A percentile compares a stretch with the other conserved stretches of the same genome.
These are phyloP conservation scores for Odontophorus gujanensis DNA, from an alignment of 2,113 vertebrate species.

Conservation along the genomic window DNA sequence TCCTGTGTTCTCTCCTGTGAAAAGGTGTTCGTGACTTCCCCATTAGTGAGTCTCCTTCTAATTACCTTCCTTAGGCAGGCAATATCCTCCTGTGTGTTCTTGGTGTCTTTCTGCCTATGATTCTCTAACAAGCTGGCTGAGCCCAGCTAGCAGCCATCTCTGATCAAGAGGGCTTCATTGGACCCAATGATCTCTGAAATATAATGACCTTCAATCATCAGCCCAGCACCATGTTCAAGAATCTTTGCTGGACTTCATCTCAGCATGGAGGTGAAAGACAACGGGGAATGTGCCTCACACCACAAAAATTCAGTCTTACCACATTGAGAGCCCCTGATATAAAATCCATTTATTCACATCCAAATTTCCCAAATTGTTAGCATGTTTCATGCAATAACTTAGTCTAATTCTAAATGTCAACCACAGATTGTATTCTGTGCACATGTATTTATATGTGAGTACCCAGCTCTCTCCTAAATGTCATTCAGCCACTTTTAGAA, in stretches of 20 bases:
- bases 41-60: conserved; percentile 16
- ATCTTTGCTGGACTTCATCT: neutral
- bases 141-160: neutral
- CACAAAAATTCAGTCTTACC: neutral
- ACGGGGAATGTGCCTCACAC: neutral
- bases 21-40: neutral
- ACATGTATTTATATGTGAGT: conserved; percentile 51
- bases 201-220: neutral
- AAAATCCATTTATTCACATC: neutral
- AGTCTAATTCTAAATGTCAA: conserved; percentile 56
- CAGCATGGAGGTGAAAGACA: neutral
- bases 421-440: conserved; percentile 59
- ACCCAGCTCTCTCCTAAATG: conserved; percentile 65
- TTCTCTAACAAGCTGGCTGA: neutral
- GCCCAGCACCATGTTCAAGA: neutral
- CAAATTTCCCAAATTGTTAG: neutral
- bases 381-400: neutral
- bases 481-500: conserved; percentile 69
- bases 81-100: neutral
- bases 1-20: neutral
- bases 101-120: neutral
- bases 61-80: conserved; percentile 4
- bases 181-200: neutral
- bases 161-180: neutral
- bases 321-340: neutral